Percentiles rank a stretch among this genome's conserved stretches.
phyloP scores from a whole-genome alignment of 2,113 vertebrate genomes.

The Oostethus manadensis region DNA sequence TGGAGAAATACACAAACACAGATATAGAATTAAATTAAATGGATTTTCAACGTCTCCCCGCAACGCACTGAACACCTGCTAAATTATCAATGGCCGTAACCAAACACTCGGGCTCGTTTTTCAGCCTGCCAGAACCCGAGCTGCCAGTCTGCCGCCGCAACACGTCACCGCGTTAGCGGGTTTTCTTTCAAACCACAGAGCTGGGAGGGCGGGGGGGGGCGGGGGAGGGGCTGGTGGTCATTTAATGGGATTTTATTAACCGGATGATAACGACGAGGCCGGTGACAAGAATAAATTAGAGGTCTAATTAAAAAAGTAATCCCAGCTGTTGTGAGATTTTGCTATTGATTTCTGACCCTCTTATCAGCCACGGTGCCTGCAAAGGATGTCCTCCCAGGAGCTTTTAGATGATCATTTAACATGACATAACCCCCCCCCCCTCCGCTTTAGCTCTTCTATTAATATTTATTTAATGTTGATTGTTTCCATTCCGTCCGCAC shows the following conservation, averaged over 20 bases:
- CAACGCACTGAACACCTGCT: conserved; percentile 42
- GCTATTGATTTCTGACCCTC: conserved; percentile 11
- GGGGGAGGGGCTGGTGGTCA: no score
- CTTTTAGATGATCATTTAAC: not conserved
- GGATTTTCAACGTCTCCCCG: conserved; percentile 16
- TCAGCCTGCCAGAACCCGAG: conserved; percentile 64
- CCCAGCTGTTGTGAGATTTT: conserved; percentile 19
- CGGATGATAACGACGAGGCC: not conserved
- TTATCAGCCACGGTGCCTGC: conserved; percentile 3
- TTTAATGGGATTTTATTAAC: conserved; percentile 2
- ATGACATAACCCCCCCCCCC: not conserved
- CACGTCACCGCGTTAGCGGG: conserved; percentile 22
- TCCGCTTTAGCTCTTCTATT: conserved; percentile 30
- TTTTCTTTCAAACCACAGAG: not conserved
- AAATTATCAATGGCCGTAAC: conserved; percentile 69
- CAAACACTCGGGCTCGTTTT: conserved; percentile 68
- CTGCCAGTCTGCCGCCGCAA: conserved; percentile 25
- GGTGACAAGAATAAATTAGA: conserved; percentile 21
- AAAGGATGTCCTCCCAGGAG: not conserved
- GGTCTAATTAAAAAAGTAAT: conserved; percentile 18
- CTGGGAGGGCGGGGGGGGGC: no score
- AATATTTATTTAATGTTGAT: conserved; percentile 36
- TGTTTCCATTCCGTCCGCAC: conserved; percentile 14
- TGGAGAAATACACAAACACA: conserved; percentile 66
- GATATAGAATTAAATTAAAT: conserved; percentile 19